Evolutionary conservation across 64 coral and sea anemone species (phyloP).

Genomic region (Stichodactyla helianthus): DNA sequence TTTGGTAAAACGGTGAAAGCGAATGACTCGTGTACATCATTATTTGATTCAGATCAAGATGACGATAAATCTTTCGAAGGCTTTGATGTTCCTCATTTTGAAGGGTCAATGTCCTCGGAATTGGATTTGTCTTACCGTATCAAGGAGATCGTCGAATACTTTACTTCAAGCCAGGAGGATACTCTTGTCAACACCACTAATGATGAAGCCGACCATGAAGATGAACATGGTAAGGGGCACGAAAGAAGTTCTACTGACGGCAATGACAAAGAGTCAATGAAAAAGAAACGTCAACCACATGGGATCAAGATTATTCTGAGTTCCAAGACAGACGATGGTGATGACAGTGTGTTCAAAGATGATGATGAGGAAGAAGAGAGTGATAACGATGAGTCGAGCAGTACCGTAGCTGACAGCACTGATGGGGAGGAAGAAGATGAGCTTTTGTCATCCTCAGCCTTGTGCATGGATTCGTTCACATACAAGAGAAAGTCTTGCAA

Average conservation of each 20-base stretch:
- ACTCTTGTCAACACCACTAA: background rate
- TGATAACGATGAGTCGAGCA: conserved; percentile 30
- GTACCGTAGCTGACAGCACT: conserved; percentile 47
- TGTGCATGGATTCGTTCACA: conserved; percentile 23
- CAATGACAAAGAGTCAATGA: background rate
- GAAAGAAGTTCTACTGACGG: background rate
- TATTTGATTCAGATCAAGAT: conserved; percentile 60
- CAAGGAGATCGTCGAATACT: background rate
- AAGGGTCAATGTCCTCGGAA: conserved; percentile 35
- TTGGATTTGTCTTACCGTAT: conserved; percentile 29
- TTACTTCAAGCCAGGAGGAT: background rate
- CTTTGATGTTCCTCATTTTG: conserved; percentile 56
- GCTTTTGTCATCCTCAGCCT: background rate
- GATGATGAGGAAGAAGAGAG: background rate
- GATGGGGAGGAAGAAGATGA: conserved; percentile 39
- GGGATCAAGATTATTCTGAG: background rate
- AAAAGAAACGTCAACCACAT: background rate
- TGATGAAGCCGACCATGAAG: background rate
- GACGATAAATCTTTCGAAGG: conserved; percentile 36
- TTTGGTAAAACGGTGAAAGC: background rate
- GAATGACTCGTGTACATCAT: background rate
- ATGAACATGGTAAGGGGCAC: background rate
- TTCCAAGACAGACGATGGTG: conserved; percentile 15
- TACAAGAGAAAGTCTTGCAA: conserved; percentile 43
- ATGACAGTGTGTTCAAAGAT: background rate